These are phyloP conservation scores for Pogonomyrmex barbatus DNA, from an alignment of 1,140 invertebrate genomes.

Conservation along the genomic window DNA sequence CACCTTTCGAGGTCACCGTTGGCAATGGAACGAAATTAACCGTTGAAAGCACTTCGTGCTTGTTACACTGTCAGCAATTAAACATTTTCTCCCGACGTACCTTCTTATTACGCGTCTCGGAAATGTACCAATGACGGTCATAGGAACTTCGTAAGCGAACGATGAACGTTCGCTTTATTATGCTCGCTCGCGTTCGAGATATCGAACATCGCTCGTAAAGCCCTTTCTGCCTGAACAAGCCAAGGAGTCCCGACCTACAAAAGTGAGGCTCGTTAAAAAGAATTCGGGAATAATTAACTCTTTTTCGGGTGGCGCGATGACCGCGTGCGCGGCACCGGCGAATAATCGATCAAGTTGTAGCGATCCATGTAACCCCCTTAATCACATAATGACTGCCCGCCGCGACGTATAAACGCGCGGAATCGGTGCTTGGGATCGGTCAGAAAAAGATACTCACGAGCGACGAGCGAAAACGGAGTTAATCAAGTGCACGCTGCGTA, in stretches of 20 bases:
- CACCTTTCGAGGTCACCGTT: slow-evolving; percentile 16
- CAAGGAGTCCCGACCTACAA: slow-evolving; percentile 34
- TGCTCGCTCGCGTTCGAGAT: neutral
- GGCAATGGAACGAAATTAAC: slow-evolving; percentile 59
- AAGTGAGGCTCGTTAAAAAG: slow-evolving; percentile 61
- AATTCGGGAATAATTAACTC: slow-evolving; percentile 69
- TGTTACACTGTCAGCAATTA: slow-evolving; percentile 56
- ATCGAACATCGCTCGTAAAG: slow-evolving; percentile 35
- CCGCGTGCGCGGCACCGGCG: slow-evolving; percentile 33
- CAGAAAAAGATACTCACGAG: slow-evolving; percentile 29
- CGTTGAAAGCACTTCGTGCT: neutral
- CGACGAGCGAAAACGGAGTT: slow-evolving; percentile 66
- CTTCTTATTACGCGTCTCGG: slow-evolving; percentile 24
- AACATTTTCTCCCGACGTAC: slow-evolving; percentile 62
- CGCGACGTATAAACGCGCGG: slow-evolving; percentile 34
- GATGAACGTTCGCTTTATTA: slow-evolving; percentile 16
- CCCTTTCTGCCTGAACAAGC: neutral
- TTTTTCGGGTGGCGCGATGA: slow-evolving; percentile 33
- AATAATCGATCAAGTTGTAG: slow-evolving; percentile 72
- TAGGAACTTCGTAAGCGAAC: neutral
- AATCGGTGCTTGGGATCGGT: neutral
- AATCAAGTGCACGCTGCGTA: slow-evolving; percentile 65
- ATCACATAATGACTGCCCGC: slow-evolving; percentile 54
- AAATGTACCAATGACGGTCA: neutral
- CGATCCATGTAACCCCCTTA: slow-evolving; percentile 32